A percentile compares a stretch with the other conserved stretches of the same genome.
Conservation (phyloP, 2,888 invertebrate species). For the Meteorus colon region DNA sequence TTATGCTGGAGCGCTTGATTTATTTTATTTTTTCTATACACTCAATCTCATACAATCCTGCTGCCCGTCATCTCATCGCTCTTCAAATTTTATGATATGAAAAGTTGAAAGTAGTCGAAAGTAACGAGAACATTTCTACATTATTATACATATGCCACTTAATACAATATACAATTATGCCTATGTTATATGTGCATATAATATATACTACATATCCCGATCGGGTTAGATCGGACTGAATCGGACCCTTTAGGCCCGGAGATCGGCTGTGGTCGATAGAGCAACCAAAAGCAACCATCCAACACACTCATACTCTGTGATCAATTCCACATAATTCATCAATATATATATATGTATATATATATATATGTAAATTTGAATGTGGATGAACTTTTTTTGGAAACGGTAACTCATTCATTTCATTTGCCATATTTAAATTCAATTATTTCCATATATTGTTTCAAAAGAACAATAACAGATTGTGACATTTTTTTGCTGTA, state of each 20-base stretch:
- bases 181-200: not conserved
- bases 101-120: no score
- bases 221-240: slow-evolving; percentile 54
- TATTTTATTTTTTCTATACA: no score
- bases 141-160: no score
- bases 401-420: no score
- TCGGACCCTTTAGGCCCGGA: slow-evolving; percentile 53
- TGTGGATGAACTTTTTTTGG: slow-evolving; percentile 13
- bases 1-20: no score
- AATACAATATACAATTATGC: not conserved
- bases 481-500: not conserved
- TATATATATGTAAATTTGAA: slow-evolving; percentile 12
- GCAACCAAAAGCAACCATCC: slow-evolving; percentile 31
- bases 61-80: no score
- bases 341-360: not conserved
- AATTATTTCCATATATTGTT: not conserved
- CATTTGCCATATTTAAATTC: not conserved
- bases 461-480: not conserved
- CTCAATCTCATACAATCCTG: no score
- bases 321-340: slow-evolving; percentile 36
- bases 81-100: no score
- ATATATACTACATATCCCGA: slow-evolving; percentile 26
- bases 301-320: slow-evolving; percentile 45
- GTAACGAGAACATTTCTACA: no score
- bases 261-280: slow-evolving; percentile 51